phyloP scores from a whole-genome alignment of 1,140 invertebrate genomes.

The Periplaneta americana region DNA sequence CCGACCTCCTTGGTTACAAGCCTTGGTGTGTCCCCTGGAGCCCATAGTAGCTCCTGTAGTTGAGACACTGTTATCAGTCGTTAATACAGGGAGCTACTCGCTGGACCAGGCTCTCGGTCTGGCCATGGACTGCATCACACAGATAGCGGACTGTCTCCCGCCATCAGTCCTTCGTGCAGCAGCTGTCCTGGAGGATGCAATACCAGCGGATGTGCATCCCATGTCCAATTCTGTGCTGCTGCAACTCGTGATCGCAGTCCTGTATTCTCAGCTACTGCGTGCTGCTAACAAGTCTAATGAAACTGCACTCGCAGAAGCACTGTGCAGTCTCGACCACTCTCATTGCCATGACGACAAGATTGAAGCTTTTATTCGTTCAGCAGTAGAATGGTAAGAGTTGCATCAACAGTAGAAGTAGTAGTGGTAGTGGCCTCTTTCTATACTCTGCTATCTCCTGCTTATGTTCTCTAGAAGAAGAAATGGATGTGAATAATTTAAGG shows the following conservation, averaged over 20 bases:
- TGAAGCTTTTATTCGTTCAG: conserved; percentile 47
- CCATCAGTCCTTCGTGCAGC: conserved; percentile 46
- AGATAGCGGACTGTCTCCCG: conserved; percentile 57
- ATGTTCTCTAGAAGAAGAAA: too few species aligned
- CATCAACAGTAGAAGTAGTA: too few species aligned
- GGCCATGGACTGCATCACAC: conserved; percentile 57
- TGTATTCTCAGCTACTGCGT: conserved; percentile 34
- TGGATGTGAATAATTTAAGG: too few species aligned
- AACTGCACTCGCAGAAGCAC: conserved; percentile 59
- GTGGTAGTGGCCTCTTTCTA: too few species aligned
- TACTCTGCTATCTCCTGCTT: too few species aligned
- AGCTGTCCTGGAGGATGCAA: conserved; percentile 50
- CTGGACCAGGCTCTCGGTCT: conserved; percentile 50
- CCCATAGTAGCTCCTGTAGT: conserved; percentile 54
- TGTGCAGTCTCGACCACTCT: conserved; percentile 71
- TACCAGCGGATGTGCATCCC: conserved; percentile 58
- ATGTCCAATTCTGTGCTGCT: conserved; percentile 58
- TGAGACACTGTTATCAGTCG: conserved; percentile 54
- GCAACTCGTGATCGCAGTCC: conserved; percentile 41
- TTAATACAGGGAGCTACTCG: conserved; percentile 57
- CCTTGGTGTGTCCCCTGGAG: conserved; percentile 53
- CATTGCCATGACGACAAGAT: conserved; percentile 67
- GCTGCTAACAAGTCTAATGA: conserved; percentile 24
- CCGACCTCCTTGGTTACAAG: conserved; percentile 64
- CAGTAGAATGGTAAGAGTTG: conserved; percentile 24